Evolutionary conservation across 2,797 vertebrate genomes (phyloP).

Genomic region (Coendou prehensilis): DNA sequence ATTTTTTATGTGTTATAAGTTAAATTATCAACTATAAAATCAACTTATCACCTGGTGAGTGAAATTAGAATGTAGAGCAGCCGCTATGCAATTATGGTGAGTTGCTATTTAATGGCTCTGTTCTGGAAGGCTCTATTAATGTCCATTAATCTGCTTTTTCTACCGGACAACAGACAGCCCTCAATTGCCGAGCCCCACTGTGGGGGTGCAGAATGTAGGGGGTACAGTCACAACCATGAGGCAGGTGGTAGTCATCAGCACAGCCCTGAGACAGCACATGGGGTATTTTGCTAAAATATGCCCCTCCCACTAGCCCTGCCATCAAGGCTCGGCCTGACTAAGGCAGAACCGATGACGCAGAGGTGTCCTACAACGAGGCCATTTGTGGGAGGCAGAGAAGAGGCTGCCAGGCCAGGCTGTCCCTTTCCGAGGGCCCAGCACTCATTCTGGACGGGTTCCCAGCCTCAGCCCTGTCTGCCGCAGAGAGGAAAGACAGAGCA

Average conservation of each 20-base stretch:
- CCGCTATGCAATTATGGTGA: background rate
- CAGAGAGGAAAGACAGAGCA: background rate
- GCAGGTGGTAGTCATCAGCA: background rate
- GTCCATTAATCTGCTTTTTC: conserved; percentile 54
- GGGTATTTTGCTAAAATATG: background rate
- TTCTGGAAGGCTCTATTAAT: conserved; percentile 66
- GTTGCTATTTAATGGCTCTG: conserved; percentile 28
- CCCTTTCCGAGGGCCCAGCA: background rate
- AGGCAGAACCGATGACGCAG: background rate
- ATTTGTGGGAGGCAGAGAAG: background rate
- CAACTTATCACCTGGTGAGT: conserved; percentile 66
- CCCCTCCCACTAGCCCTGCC: background rate
- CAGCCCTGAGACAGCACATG: background rate
- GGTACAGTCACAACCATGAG: background rate
- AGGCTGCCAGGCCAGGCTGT: background rate
- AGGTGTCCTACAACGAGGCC: accelerated
- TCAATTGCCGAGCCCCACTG: background rate
- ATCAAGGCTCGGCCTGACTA: background rate
- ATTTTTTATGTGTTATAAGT: conserved; percentile 59
- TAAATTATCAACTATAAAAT: conserved; percentile 68
- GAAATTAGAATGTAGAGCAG: conserved; percentile 56
- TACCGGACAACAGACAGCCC: conserved; percentile 55
- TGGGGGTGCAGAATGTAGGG: background rate
- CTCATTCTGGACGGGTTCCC: background rate
- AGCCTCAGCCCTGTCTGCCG: background rate